Evolutionary conservation across 2,888 invertebrate species (phyloP), one percentile per base, ranked within the genome.

Genomic region (Mythimna impura): DNA sequence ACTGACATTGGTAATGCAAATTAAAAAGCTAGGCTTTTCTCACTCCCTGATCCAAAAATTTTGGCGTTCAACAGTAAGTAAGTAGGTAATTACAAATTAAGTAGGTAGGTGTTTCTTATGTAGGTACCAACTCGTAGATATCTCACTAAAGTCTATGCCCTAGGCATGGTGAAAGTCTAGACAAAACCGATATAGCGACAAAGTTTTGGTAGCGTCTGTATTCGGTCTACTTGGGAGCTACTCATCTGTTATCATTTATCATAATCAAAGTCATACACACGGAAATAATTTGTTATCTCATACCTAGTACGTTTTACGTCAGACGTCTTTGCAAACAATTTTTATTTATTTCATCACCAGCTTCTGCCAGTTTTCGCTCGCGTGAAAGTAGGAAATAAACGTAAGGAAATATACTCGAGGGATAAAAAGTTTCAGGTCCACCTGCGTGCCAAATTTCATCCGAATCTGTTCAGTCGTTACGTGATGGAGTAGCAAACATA

Each of bases 161-260:
- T 30, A 7, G 9, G 9, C 4, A 47, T 47, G 1, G 20, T 14
- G 10, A 43, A n/a, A n/a, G 8, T 57, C 8, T 8, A 40, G 9
- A 40, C 20, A 4, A 73, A 40, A 40, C 6, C 12, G 36, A 17
- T 12, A 40, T 8, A 58, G 14, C 22, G n/a, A 36, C 2, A 34
- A 22, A 57, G n/a, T 73, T 61, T 52, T n/a, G 10, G 43, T 36
- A 25, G 6, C 6, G 62, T 76, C 72, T 58, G 20, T 52, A 36
- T 63, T 47, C 47, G 12, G 57, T 78, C 40, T 69, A 20, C 30
- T 14, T 7, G 17, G 6, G 8, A 54, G 20, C 8, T 12, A 67
- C 25, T 67, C 54, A 50, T 60, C 52, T 8, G 6, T 61, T 57
- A 78, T 74, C 73, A 64, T 73, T 72, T 40, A 72, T 73, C 61